Conservation (phyloP, 1,140 invertebrate species). For the Mya arenaria region DNA sequence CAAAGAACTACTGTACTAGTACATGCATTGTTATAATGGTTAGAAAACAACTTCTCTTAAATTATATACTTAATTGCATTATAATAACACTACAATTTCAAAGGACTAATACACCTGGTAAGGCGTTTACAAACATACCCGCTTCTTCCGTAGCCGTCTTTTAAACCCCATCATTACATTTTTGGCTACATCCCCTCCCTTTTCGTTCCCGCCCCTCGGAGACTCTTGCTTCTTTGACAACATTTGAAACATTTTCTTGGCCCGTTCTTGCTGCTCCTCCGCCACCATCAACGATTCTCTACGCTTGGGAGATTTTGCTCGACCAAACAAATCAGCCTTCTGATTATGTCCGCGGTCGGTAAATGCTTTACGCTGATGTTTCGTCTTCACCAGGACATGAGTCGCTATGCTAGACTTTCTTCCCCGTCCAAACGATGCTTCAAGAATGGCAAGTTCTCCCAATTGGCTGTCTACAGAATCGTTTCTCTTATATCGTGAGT, state of each 20-base stretch:
- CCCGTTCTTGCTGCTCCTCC: constrained; percentile 22
- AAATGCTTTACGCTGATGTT: not conserved
- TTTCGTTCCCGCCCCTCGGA: too few species aligned
- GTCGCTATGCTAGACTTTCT: constrained; percentile 29
- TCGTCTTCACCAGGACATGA: constrained; percentile 29
- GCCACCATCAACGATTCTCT: not conserved
- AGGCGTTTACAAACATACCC: too few species aligned
- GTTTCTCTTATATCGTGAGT: not conserved
- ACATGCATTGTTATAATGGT: too few species aligned
- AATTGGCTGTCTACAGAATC: constrained; percentile 20
- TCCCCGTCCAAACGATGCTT: constrained; percentile 33
- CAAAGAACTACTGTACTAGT: too few species aligned
- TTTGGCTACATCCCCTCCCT: too few species aligned
- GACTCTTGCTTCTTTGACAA: constrained; percentile 29
- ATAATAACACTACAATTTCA: too few species aligned
- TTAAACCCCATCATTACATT: too few species aligned
- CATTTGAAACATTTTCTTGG: constrained; percentile 24
- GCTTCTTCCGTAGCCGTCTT: too few species aligned
- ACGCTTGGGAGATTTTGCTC: not conserved
- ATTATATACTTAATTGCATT: too few species aligned
- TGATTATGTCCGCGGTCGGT: not conserved
- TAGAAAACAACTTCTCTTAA: too few species aligned
- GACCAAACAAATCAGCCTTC: not conserved
- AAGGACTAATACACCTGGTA: too few species aligned
- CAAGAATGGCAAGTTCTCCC: constrained; percentile 56